A percentile compares a stretch with the other conserved stretches of the same genome.
phyloP scores from a whole-genome alignment of 2,797 vertebrate genomes.

The Acanthis flammea region DNA sequence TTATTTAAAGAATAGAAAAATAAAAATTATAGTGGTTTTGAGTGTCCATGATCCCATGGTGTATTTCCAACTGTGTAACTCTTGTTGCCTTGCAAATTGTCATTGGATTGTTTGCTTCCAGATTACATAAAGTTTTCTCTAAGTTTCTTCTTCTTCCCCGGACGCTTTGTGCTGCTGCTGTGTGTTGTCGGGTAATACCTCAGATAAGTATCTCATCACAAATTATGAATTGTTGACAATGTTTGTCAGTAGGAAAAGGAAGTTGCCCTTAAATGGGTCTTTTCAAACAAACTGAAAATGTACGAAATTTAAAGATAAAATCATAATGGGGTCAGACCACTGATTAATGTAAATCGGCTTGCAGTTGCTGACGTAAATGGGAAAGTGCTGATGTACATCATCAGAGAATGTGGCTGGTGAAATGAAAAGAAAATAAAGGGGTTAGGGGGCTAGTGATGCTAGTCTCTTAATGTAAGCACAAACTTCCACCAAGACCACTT shows the following conservation, averaged over 20 bases:
- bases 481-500: constrained; percentile 30
- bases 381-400: neutral
- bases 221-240: neutral
- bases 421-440: constrained; percentile 26
- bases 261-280: neutral
- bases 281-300: neutral
- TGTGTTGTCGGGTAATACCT: neutral
- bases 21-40: neutral
- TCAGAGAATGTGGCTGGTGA: neutral
- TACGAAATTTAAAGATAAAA: constrained; percentile 28
- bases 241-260: neutral
- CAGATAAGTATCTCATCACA: neutral
- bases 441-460: neutral
- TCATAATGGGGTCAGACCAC: neutral
- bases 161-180: neutral
- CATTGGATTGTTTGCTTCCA: neutral
- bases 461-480: neutral
- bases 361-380: neutral
- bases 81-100: neutral
- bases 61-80: neutral
- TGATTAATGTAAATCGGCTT: neutral
- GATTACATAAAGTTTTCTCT: neutral
- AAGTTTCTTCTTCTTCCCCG: neutral
- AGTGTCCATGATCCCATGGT: neutral
- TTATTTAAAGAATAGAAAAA: neutral